A percentile compares a stretch with the other conserved stretches of the same genome.
These are phyloP conservation scores for Lobophora halterata DNA, from an alignment of 2,888 invertebrate genomes.

Conservation along the genomic window DNA sequence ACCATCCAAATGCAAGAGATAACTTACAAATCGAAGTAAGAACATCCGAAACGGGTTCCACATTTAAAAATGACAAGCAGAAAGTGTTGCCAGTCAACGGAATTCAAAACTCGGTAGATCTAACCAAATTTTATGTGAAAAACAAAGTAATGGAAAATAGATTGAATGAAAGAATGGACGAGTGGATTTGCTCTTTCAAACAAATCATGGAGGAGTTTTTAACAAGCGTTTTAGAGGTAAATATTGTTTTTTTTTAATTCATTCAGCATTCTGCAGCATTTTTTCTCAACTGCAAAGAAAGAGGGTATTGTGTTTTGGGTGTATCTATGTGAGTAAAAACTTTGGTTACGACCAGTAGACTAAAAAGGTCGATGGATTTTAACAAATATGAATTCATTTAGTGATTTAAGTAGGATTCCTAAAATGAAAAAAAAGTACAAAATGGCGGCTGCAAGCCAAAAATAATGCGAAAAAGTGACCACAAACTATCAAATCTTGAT, in stretches of 20 bases:
- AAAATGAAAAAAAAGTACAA: no score
- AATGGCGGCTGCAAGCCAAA: no score
- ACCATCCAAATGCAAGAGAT: no score
- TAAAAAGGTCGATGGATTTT: no score
- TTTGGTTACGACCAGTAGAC: no score
- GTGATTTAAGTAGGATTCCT: no score
- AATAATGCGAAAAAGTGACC: no score
- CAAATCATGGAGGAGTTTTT: constrained; percentile 57
- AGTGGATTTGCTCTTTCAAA: constrained; percentile 48
- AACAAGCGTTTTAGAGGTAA: constrained; percentile 45
- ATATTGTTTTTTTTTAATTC: constrained; percentile 9
- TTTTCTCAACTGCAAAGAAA: no score
- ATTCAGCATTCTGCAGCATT: neutral
- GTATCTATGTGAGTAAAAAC: no score
- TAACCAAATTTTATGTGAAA: constrained; percentile 38
- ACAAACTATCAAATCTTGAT: no score
- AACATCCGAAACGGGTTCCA: neutral
- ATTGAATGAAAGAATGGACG: constrained; percentile 42
- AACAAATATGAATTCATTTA: no score
- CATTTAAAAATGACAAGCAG: neutral
- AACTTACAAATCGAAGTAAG: neutral
- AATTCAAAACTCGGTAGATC: constrained; percentile 24
- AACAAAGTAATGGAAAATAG: constrained; percentile 32
- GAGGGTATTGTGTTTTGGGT: no score
- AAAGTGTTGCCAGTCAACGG: neutral